phyloP scores from a whole-genome alignment of 2,888 invertebrate species.

The Myopa testacea region DNA sequence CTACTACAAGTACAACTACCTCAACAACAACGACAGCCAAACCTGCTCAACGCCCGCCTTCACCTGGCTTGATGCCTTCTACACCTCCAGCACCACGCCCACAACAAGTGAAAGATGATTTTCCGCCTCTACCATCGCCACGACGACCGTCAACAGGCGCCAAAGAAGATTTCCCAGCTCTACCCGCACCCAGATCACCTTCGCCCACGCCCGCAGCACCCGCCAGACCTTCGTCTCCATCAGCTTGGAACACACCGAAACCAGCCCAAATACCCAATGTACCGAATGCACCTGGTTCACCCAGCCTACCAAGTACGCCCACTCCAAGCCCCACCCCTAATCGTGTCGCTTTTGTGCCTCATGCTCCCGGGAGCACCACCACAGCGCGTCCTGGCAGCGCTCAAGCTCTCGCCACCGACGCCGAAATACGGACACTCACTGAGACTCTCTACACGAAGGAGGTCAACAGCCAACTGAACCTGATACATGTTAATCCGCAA shows the following conservation, averaged over 20 bases:
- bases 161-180: slow-evolving; percentile 61
- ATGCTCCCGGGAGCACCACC: slow-evolving; percentile 47
- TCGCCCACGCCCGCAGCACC: slow-evolving; percentile 38
- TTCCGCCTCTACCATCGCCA: slow-evolving; percentile 50
- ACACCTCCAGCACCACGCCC: slow-evolving; percentile 24
- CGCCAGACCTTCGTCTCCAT: background rate
- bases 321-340: slow-evolving; percentile 35
- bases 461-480: slow-evolving; percentile 78
- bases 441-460: slow-evolving; percentile 81
- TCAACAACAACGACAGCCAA: slow-evolving; percentile 50
- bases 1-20: slow-evolving; percentile 40
- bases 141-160: slow-evolving; percentile 50
- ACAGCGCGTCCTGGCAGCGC: slow-evolving; percentile 63
- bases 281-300: slow-evolving; percentile 47
- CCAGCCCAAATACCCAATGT: slow-evolving; percentile 48
- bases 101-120: slow-evolving; percentile 48
- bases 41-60: slow-evolving; percentile 37
- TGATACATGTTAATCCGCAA: slow-evolving; percentile 80
- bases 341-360: slow-evolving; percentile 60
- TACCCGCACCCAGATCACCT: slow-evolving; percentile 57
- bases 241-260: slow-evolving; percentile 43
- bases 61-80: background rate
- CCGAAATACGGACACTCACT: slow-evolving; percentile 76
- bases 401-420: slow-evolving; percentile 72
- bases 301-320: background rate